phyloP scores from a whole-genome alignment of 2,113 vertebrate genomes.

The Myotis brandtii region DNA sequence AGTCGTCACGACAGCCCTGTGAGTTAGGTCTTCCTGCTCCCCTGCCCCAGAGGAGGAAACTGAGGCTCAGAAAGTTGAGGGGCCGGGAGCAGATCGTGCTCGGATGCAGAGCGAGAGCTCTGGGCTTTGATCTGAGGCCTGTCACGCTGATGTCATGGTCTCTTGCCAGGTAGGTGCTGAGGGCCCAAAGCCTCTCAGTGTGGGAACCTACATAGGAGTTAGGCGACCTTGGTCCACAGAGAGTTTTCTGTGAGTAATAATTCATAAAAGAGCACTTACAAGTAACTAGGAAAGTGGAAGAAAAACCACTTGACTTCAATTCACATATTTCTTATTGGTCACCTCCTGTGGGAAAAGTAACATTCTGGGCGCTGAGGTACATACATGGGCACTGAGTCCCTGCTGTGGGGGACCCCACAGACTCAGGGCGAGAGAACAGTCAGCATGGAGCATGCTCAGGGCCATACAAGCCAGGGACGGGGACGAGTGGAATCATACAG shows the following conservation, averaged over 20 bases:
- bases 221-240: neutral
- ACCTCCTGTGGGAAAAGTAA: neutral
- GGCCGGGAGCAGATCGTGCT: too few relatives aligned
- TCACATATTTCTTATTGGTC: neutral
- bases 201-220: neutral
- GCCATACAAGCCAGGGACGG: rapidly evolving
- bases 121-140: neutral
- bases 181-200: neutral
- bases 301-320: neutral
- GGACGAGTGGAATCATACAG: rapidly evolving
- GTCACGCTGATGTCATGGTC: neutral
- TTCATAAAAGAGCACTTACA: neutral
- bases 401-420: neutral
- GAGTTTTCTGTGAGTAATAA: neutral
- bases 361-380: neutral
- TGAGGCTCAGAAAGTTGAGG: neutral
- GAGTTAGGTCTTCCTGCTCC: neutral
- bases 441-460: neutral
- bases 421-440: neutral
- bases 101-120: neutral
- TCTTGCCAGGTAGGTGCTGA: neutral
- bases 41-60: neutral
- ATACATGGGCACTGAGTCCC: neutral
- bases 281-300: neutral
- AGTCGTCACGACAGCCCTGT: neutral